Evolutionary conservation across 2,888 invertebrate species (phyloP), one percentile per base, ranked within the genome.

Genomic region (Dusona sp.): DNA sequence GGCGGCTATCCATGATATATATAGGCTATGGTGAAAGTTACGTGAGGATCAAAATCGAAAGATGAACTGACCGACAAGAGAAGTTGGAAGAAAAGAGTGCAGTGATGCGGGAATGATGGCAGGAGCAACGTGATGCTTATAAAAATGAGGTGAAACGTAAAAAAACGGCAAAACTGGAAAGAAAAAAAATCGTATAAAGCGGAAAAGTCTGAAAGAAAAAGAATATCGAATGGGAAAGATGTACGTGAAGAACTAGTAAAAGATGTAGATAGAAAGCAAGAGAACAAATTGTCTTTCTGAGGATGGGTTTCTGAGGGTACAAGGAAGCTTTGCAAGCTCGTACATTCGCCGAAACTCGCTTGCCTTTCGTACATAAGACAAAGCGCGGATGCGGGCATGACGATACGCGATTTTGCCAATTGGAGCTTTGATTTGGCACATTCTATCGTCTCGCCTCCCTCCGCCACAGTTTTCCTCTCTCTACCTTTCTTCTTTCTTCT

Each of bases 361-460:
- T 61, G 81, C 75, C 75, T 33, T 72, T 65, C 73, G 67, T 77
- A 79, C 54, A 74, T 72, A 51, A 72, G 80, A 78, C 51, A 38
- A 51, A 83, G 68, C 57, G 45, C 75, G 75, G 61, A 75, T 87
- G 80, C 81, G 85, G 88, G 89, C 91, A 90, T 91, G 91, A 92
- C 90, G 90, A 90, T 90, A 88, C 91, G 89, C 90, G 91, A 92
- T 92, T 92, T 92, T 91, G 92, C 91, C 92, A 92, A 92, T 92
- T 91, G 90, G 87, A 88, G 89, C 88, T 88, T 90, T 89, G 88
- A 87, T 85, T 87, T 89, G 87, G 87, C 88, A 83, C 89, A 75
- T 81, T 80, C 83, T 45, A 74, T 83, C 79, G 79, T 85, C 80
- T 75, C 68, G 80, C 68, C 77, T 57, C 38, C 54, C 9, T 72